Evolutionary conservation across 2,888 invertebrate genomes (phyloP).

Genomic region (Drepana falcataria): DNA sequence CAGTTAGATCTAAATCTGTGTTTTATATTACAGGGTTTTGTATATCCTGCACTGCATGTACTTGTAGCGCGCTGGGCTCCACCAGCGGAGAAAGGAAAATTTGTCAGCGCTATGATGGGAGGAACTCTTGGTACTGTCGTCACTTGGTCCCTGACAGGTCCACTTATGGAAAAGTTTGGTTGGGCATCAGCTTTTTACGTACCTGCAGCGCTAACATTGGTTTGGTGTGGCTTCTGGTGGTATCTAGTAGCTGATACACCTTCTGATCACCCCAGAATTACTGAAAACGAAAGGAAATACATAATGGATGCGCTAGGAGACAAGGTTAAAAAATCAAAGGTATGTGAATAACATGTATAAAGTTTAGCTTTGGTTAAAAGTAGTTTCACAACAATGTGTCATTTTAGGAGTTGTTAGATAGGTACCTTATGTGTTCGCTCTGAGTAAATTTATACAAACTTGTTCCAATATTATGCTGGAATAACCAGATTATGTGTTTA

Average conservation of each 20-base stretch:
- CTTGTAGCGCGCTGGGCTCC: conserved; percentile 86
- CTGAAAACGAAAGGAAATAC: conserved; percentile 79
- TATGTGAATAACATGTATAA: conserved; percentile 40
- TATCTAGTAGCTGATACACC: conserved; percentile 82
- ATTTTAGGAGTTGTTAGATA: conserved; percentile 19
- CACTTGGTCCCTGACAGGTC: conserved; percentile 83
- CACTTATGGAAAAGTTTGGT: conserved; percentile 79
- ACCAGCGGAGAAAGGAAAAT: conserved; percentile 85
- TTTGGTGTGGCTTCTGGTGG: conserved; percentile 81
- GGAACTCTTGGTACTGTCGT: conserved; percentile 85
- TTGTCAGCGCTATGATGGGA: conserved; percentile 84
- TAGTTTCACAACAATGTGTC: conserved; percentile 21
- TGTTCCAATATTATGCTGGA: neutral
- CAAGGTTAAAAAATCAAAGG: conserved; percentile 77
- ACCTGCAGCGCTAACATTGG: conserved; percentile 73
- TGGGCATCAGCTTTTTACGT: conserved; percentile 85
- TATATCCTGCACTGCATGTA: conserved; percentile 81
- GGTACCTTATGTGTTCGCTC: neutral
- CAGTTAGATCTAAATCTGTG: no score
- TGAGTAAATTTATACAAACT: neutral
- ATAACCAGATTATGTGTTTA: conserved; percentile 1
- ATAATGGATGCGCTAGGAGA: conserved; percentile 80
- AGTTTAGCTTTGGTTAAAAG: conserved; percentile 9
- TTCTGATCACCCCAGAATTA: conserved; percentile 79
- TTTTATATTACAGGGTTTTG: conserved; percentile 68